These are phyloP conservation scores for Temnothorax longispinosus DNA, from an alignment of 1,140 invertebrate genomes.

Conservation along the genomic window DNA sequence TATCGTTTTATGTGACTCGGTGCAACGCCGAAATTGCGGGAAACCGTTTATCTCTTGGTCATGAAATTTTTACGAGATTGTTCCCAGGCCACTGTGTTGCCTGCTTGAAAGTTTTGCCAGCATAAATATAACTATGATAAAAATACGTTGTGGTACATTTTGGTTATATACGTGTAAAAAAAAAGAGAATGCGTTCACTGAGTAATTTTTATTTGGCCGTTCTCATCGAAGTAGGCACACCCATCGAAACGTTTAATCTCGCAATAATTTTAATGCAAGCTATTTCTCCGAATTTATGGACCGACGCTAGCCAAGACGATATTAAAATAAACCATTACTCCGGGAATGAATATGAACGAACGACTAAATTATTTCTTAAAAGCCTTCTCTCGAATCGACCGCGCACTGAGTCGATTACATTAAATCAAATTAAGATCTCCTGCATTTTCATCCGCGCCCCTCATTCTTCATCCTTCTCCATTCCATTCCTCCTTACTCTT, in stretches of 20 bases:
- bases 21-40: conserved; percentile 27
- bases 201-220: neutral
- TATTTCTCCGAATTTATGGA: conserved; percentile 34
- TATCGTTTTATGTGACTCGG: conserved; percentile 46
- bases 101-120: conserved; percentile 10
- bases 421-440: conserved; percentile 58
- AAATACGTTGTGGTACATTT: conserved; percentile 1
- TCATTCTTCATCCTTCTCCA: neutral
- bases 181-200: neutral
- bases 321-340: conserved; percentile 59
- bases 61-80: conserved; percentile 56
- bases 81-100: conserved; percentile 18
- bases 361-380: conserved; percentile 58
- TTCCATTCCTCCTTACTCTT: neutral
- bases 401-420: conserved; percentile 58
- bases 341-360: conserved; percentile 53
- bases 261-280: conserved; percentile 40
- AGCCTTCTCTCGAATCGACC: conserved; percentile 47
- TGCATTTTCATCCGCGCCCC: conserved; percentile 46
- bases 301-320: conserved; percentile 16
- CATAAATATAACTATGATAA: conserved; percentile 24
- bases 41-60: conserved; percentile 35
- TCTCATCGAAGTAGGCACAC: neutral
- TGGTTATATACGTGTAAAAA: neutral
- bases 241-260: conserved; percentile 14